Conservation (phyloP, 2,888 invertebrate genomes). For the Pyrochroa serraticornis region DNA sequence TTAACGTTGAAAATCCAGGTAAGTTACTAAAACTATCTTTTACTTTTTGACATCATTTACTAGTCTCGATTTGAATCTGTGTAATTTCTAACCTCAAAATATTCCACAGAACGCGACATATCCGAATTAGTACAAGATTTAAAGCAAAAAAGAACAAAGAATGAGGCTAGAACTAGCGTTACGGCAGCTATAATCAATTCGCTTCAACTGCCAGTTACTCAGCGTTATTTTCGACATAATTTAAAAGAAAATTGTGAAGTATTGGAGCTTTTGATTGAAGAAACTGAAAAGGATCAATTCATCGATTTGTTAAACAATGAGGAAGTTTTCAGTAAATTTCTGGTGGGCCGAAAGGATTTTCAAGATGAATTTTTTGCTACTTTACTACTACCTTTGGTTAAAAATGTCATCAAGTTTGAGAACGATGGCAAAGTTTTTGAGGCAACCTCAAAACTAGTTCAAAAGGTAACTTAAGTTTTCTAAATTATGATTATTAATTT, state of each 20-base stretch:
- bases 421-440: conserved; percentile 32
- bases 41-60: too few relatives aligned
- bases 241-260: conserved; percentile 38
- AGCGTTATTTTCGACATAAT: conserved; percentile 41
- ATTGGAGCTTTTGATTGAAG: conserved; percentile 28
- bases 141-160: background rate
- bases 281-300: conserved; percentile 27
- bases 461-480: conserved; percentile 38
- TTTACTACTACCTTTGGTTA: conserved; percentile 34
- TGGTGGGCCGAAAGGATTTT: conserved; percentile 34
- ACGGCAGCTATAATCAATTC: background rate
- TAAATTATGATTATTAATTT: conserved; percentile 13
- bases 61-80: too few relatives aligned
- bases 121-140: background rate
- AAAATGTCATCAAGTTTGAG: conserved; percentile 30
- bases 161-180: background rate
- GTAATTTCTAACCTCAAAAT: too few relatives aligned
- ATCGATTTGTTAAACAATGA: conserved; percentile 33
- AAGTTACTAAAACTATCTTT: too few relatives aligned
- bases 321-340: conserved; percentile 33
- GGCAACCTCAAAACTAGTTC: conserved; percentile 36
- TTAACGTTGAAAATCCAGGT: too few relatives aligned
- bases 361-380: conserved; percentile 34
- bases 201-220: conserved; percentile 33
- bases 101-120: background rate